A percentile compares a stretch with the other conserved stretches of the same genome.
Evolutionary conservation across 2,888 invertebrate genomes (phyloP).

Genomic region (Alloscopus bannaensis): DNA sequence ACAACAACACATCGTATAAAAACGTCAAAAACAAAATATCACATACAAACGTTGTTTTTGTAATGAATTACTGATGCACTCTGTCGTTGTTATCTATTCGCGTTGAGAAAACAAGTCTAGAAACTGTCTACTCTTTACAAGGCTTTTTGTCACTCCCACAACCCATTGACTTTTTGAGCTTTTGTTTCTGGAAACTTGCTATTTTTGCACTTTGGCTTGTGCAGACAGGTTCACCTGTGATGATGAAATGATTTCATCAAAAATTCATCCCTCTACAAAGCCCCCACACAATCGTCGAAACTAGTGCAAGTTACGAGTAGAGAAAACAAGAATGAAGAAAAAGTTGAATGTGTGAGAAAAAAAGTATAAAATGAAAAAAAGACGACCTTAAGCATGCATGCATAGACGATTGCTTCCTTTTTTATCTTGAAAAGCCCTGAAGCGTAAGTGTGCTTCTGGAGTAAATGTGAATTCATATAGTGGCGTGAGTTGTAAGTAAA

Average conservation of each 20-base stretch:
- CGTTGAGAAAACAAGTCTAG: too few species aligned
- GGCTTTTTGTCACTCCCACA: too few species aligned
- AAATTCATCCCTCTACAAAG: constrained; percentile 31
- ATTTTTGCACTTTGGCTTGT: too few species aligned
- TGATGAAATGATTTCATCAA: constrained; percentile 52
- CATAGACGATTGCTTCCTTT: constrained; percentile 4
- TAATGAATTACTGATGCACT: too few species aligned
- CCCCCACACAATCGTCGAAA: constrained; percentile 6
- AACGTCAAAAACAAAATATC: too few species aligned
- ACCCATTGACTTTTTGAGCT: too few species aligned
- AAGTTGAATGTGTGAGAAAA: constrained; percentile 8
- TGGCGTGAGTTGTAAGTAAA: neutral
- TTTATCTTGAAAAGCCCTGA: constrained; percentile 37
- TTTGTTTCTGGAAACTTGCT: too few species aligned
- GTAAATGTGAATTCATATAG: constrained; percentile 11
- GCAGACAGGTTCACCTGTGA: constrained; percentile 22
- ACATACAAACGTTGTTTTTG: too few species aligned
- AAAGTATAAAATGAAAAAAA: constrained; percentile 10
- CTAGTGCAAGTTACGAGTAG: neutral
- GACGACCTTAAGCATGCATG: constrained; percentile 20
- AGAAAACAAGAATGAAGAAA: constrained; percentile 5
- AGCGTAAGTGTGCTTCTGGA: constrained; percentile 38
- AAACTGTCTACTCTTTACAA: too few species aligned
- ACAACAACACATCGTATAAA: too few species aligned
- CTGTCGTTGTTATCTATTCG: too few species aligned